These are phyloP conservation scores for Pseudoatta argentina DNA, from an alignment of 1,140 invertebrate species.

Conservation along the genomic window DNA sequence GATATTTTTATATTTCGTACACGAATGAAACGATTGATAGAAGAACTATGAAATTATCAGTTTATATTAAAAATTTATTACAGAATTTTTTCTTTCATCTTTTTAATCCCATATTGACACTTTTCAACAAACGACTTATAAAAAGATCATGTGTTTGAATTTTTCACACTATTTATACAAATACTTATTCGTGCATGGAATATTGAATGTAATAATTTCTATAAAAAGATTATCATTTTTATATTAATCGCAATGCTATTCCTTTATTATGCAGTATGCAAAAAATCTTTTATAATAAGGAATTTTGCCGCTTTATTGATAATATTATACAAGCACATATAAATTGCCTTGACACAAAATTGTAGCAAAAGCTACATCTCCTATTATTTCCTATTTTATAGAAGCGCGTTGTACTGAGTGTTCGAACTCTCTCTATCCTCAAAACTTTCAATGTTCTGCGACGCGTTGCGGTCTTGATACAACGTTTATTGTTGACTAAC, in stretches of 20 bases:
- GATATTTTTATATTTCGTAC: neutral
- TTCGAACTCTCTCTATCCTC: slow-evolving; percentile 36
- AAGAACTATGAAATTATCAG: neutral
- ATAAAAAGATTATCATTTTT: neutral
- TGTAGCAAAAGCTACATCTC: slow-evolving; percentile 61
- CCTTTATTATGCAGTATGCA: neutral
- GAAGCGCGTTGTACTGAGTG: neutral
- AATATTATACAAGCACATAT: neutral
- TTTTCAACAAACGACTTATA: neutral
- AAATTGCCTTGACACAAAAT: slow-evolving; percentile 64
- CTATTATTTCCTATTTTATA: slow-evolving; percentile 59
- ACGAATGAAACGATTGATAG: neutral
- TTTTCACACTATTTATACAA: neutral
- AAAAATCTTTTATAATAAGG: slow-evolving; percentile 12
- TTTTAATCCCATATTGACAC: slow-evolving; percentile 18
- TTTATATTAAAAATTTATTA: slow-evolving; percentile 31
- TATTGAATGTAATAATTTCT: neutral
- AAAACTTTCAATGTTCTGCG: slow-evolving; percentile 42
- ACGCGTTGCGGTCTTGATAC: slow-evolving; percentile 43
- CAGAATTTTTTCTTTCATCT: slow-evolving; percentile 11
- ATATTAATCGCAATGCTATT: neutral
- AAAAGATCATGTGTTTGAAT: slow-evolving; percentile 12
- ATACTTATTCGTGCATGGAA: neutral
- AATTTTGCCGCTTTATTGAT: slow-evolving; percentile 19
- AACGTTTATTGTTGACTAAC: slow-evolving; percentile 6